These are phyloP conservation scores for Stichopus horrens DNA, from an alignment of 53 echinoderm and acorn worm genomes.

Conservation along the genomic window DNA sequence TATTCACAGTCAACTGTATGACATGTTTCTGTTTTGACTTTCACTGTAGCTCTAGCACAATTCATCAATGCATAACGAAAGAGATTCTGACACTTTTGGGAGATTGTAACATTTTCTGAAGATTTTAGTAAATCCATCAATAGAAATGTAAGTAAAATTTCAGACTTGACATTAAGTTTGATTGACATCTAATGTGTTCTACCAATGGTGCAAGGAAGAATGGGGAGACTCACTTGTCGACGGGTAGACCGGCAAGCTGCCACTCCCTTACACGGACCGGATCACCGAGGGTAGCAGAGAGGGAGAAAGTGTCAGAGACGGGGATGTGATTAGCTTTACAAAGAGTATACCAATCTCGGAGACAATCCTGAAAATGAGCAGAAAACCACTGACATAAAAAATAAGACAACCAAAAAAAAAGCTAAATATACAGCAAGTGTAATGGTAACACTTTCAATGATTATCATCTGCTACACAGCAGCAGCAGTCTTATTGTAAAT, in stretches of 20 bases:
- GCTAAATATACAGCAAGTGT: not conserved
- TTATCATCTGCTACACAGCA: too few species aligned
- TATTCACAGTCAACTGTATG: too few species aligned
- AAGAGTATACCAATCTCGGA: conserved; percentile 87
- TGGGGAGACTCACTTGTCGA: conserved; percentile 75
- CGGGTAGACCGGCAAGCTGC: conserved; percentile 88
- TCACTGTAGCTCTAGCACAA: too few species aligned
- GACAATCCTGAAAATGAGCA: conserved; percentile 71
- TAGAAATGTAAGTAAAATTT: too few species aligned
- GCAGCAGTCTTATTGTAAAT: too few species aligned
- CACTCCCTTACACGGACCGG: conserved; percentile 90
- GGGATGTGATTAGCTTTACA: conserved; percentile 86
- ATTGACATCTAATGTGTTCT: not conserved
- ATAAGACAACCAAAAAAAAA: not conserved
- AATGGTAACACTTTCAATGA: too few species aligned
- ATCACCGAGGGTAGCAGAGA: conserved; percentile 85
- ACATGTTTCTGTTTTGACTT: too few species aligned
- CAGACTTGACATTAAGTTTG: too few species aligned
- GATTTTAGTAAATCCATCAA: too few species aligned
- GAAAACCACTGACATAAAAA: not conserved
- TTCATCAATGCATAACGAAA: too few species aligned
- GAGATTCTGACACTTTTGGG: too few species aligned
- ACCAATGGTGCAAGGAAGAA: not conserved
- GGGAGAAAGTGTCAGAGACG: conserved; percentile 82
- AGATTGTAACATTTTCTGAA: too few species aligned